phyloP scores from a whole-genome alignment of 2,888 invertebrate species.

The Crepidodera aurea region DNA sequence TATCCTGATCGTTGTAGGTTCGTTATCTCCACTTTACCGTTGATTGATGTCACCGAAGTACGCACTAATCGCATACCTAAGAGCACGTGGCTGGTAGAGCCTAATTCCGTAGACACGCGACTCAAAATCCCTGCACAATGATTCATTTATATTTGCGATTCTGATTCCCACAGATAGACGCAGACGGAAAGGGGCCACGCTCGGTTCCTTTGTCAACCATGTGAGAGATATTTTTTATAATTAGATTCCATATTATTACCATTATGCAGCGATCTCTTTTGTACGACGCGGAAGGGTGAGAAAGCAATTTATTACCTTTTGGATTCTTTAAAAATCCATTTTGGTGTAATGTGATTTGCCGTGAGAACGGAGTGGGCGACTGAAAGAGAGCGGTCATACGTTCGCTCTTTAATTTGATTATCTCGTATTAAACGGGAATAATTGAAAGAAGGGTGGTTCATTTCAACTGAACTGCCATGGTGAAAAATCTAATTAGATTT shows the following conservation, averaged over 20 bases:
- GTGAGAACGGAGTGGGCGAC: constrained; percentile 36
- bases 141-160: constrained; percentile 56
- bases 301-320: constrained; percentile 44
- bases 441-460: constrained; percentile 26
- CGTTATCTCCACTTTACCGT: constrained; percentile 58
- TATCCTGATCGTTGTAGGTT: constrained; percentile 44
- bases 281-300: constrained; percentile 36
- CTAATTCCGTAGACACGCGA: constrained; percentile 56
- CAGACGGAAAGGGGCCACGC: constrained; percentile 19
- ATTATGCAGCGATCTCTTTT: constrained; percentile 17
- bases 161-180: constrained; percentile 57
- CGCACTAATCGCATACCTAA: constrained; percentile 59
- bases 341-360: constrained; percentile 41
- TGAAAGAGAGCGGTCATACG: constrained; percentile 33
- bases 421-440: constrained; percentile 25
- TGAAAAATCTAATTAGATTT: constrained; percentile 8
- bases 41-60: constrained; percentile 58
- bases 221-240: constrained; percentile 59
- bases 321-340: constrained; percentile 42
- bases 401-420: constrained; percentile 31
- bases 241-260: constrained; percentile 53
- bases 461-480: not conserved
- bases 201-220: constrained; percentile 42
- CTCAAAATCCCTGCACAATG: constrained; percentile 58
- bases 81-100: constrained; percentile 55